A percentile compares a stretch with the other conserved stretches of the same genome.
These are phyloP conservation scores for Melanotaenia boesemani DNA, from an alignment of 2,797 vertebrate genomes.

Conservation along the genomic window DNA sequence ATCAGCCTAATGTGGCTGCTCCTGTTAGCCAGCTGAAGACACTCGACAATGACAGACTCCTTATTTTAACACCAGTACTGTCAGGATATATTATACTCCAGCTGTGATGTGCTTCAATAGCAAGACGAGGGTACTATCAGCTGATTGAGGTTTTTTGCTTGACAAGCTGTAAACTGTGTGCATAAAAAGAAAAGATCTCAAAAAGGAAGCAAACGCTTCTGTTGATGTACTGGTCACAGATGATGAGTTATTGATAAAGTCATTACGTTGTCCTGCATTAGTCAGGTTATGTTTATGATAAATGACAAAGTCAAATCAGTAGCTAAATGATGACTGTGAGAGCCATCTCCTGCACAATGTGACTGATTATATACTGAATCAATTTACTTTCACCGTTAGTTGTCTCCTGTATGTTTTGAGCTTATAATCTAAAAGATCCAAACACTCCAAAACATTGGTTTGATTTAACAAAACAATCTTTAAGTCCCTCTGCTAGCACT, in stretches of 20 bases:
- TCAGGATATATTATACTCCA: constrained; percentile 23
- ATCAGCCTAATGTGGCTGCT: constrained; percentile 22
- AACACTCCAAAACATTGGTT: background rate
- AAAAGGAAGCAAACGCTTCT: constrained; percentile 32
- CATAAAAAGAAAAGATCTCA: constrained; percentile 17
- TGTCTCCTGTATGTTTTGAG: constrained; percentile 9
- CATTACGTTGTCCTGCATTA: constrained; percentile 51
- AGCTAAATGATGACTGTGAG: constrained; percentile 63
- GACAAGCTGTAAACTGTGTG: constrained; percentile 45
- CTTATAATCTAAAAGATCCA: constrained; percentile 32
- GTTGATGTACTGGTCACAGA: constrained; percentile 52
- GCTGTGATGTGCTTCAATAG: background rate
- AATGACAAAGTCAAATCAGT: constrained; percentile 42
- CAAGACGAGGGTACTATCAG: constrained; percentile 1
- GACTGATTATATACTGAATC: constrained; percentile 45
- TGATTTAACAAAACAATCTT: background rate
- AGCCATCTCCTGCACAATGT: constrained; percentile 24
- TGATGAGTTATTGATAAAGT: constrained; percentile 69
- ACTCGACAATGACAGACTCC: constrained; percentile 13
- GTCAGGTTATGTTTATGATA: constrained; percentile 54
- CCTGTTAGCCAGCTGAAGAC: background rate
- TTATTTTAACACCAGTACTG: constrained; percentile 19
- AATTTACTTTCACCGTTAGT: constrained; percentile 29
- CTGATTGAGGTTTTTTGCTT: constrained; percentile 49
- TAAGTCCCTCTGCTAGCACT: background rate